Base-by-base conservation (phyloP, 2,797 vertebrate species). In the Scomberomorus guttatus region DNA sequence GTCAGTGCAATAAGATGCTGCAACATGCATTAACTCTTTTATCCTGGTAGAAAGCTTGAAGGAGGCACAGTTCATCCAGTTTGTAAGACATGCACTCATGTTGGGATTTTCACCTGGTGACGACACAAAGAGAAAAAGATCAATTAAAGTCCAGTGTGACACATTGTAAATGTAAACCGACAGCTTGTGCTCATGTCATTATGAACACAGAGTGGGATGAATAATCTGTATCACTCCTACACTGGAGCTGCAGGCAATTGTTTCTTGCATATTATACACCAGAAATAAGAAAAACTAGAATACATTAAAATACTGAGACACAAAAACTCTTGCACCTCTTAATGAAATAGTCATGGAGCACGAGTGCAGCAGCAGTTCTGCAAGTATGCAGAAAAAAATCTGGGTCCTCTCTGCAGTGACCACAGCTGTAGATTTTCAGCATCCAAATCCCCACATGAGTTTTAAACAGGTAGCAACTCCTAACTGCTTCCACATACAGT, bases 91-190 rank as follows among this genome's bases (percentile, higher is more conserved):
- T 80, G 82, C 85, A 66, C 50, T 12, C 57, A 29, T 22, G 66
- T 5, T 8, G 46, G 37, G 57, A 42, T 63, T 42, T 77, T 77
- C 75, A 89, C 63, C 92, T 92, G 86, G 27, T 27, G 81, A 73
- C 61, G 44, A 70, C 80, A 72, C 60, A 88, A 9, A 89, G 46
- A 86, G 14, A 63, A 25, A 76, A 48, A 0, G 4, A 58, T 57
- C 2, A 60, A 59, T 32, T 7, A 17, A 52, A 55, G n/a, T 48
- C 42, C 8, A 79, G 52, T 37, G 3, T 24, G 51, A 56, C 42
- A 66, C 22, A 25, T 39, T 42, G 42, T 13, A 18, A 11, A 29
- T 13, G 14, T 60, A 15, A 34, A 58, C 11, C 7, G 54, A 60
- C 55, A 34, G 27, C 22, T 5, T 56, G 29, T 48, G 32, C 7